These are phyloP conservation scores for Heterodera schachtii DNA, from an alignment of 1,140 invertebrate species.

Conservation along the genomic window DNA sequence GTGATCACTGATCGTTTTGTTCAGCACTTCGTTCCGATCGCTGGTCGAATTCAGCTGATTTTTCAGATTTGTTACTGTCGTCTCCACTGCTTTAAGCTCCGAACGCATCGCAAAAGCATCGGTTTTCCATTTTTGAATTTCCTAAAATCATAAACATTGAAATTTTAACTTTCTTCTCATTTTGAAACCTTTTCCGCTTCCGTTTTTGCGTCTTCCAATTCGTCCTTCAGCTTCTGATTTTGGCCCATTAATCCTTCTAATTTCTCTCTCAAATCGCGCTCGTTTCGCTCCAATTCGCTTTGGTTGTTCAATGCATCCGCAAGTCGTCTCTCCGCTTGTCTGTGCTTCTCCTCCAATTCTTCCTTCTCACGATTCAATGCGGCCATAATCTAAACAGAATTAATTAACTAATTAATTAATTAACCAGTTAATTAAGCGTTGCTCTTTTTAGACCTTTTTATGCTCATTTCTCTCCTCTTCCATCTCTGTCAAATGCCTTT, in stretches of 20 bases:
- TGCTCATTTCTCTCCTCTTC: slow-evolving; percentile 63
- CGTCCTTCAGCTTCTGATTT: slow-evolving; percentile 63
- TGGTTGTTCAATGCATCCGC: slow-evolving; percentile 62
- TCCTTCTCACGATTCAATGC: slow-evolving; percentile 55
- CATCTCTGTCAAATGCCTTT: slow-evolving; percentile 61
- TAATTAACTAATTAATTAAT: background rate
- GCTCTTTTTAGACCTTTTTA: slow-evolving; percentile 40
- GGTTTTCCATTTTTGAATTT: slow-evolving; percentile 66
- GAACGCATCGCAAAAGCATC: slow-evolving; percentile 59
- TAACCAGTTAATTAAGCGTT: background rate
- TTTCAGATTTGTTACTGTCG: slow-evolving; percentile 55
- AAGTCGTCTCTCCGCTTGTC: slow-evolving; percentile 52
- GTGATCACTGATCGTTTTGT: slow-evolving; percentile 65
- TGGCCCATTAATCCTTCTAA: slow-evolving; percentile 42
- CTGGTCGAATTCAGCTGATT: slow-evolving; percentile 57
- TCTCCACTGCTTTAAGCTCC: slow-evolving; percentile 62
- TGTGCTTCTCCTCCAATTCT: slow-evolving; percentile 58
- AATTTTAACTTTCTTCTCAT: background rate
- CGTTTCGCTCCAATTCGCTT: slow-evolving; percentile 57
- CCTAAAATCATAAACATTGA: slow-evolving; percentile 31
- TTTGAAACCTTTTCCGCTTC: slow-evolving; percentile 56
- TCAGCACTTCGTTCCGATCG: slow-evolving; percentile 57
- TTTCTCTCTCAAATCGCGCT: slow-evolving; percentile 60
- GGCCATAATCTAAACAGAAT: slow-evolving; percentile 54
- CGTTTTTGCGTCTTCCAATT: slow-evolving; percentile 59